A percentile compares a stretch with the other conserved stretches of the same genome.
Evolutionary conservation across 2,797 vertebrate genomes (phyloP).

Genomic region (Anguilla anguilla): DNA sequence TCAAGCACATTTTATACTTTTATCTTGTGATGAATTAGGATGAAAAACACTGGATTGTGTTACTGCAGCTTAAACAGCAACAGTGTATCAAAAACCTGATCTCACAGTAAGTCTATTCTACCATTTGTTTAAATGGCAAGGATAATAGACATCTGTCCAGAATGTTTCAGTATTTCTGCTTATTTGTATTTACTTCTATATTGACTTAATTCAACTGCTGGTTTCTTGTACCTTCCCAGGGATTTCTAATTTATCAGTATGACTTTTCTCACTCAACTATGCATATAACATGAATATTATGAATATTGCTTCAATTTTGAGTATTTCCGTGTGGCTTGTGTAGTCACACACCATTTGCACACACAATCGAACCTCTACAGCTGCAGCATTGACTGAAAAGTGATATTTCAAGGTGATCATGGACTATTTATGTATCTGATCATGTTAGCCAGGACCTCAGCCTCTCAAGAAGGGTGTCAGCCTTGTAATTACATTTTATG

Average conservation of each 20-base stretch:
- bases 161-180: neutral
- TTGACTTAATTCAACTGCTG: neutral
- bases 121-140: neutral
- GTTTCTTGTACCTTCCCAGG: neutral
- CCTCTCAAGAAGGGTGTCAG: constrained; percentile 58
- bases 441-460: constrained; percentile 3
- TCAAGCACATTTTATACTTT: neutral
- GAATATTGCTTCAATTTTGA: neutral
- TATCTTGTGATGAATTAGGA: neutral
- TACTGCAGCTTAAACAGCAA: neutral
- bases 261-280: neutral
- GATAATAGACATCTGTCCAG: neutral
- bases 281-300: neutral
- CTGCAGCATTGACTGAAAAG: constrained; percentile 21
- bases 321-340: neutral
- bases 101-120: neutral
- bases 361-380: neutral
- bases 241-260: neutral
- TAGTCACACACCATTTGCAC: neutral
- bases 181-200: neutral
- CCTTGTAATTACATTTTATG: constrained; percentile 72
- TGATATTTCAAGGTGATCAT: neutral
- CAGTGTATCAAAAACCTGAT: neutral
- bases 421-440: constrained; percentile 27
- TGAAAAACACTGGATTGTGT: neutral